Percentiles rank a stretch among this genome's conserved stretches.
Conservation (phyloP, 2,113 vertebrate species). For the Sphaerodactylus townsendi region DNA sequence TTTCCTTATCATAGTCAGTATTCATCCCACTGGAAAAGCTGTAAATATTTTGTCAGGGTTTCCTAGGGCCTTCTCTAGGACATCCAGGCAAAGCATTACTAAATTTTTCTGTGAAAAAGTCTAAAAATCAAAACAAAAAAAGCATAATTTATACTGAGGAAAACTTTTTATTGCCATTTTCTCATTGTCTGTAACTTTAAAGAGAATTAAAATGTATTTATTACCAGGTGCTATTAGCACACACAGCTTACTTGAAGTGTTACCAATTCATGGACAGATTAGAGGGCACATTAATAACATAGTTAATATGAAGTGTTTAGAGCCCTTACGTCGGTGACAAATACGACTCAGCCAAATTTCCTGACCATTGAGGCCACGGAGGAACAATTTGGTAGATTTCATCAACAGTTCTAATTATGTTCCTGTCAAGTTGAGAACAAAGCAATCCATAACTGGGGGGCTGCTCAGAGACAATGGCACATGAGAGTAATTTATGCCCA, state of each 20-base stretch:
- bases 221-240: conserved; percentile 68
- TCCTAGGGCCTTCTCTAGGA: conserved; percentile 70
- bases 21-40: conserved; percentile 63
- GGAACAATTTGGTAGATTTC: conserved; percentile 93
- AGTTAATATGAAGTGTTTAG: conserved; percentile 85
- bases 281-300: conserved; percentile 85
- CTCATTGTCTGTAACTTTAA: conserved; percentile 55
- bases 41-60: conserved; percentile 69
- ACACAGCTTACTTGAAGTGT: conserved; percentile 61
- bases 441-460: conserved; percentile 89
- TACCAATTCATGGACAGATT: conserved; percentile 78
- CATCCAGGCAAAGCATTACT: conserved; percentile 56
- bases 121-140: conserved; percentile 39
- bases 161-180: conserved; percentile 37
- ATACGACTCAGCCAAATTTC: conserved; percentile 87
- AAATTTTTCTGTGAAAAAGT: conserved; percentile 51
- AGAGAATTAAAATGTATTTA: conserved; percentile 59
- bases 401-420: conserved; percentile 96
- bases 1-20: conserved; percentile 68
- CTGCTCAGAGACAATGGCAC: conserved; percentile 76
- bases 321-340: conserved; percentile 82
- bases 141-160: conserved; percentile 17
- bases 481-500: conserved; percentile 84
- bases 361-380: conserved; percentile 85
- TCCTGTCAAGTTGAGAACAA: conserved; percentile 90